Base-by-base conservation (phyloP, 2,797 vertebrate species). In the Enteromius anoplus region DNA sequence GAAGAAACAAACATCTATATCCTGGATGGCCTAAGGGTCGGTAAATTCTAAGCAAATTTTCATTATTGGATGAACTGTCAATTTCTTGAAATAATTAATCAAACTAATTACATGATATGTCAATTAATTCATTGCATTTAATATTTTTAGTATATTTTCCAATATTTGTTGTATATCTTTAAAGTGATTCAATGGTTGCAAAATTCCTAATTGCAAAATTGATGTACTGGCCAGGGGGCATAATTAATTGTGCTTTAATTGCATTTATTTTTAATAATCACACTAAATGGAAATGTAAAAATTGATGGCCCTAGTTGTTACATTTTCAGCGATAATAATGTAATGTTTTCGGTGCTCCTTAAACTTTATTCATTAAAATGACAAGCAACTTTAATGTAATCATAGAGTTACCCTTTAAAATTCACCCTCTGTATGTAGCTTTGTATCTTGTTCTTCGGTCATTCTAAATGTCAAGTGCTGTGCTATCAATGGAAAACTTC, bases 371-470 rank as follows among this genome's bases (percentile, higher is more conserved):
- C n/a, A n/a, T n/a, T n/a, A n/a, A n/a, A n/a, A n/a, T n/a, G n/a
- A n/a, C n/a, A n/a, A n/a, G n/a, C n/a, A n/a, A n/a, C n/a, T n/a
- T n/a, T n/a, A 66, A 51, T 26, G 58, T 81, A 37, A 65, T 73
- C 29, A 64, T 51, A 62, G n/a, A 78, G 79, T 62, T 64, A 72
- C 79, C 79, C 68, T 81, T 81, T 81, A 64, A 64, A 73, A 81
- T 72, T 29, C 49, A 60, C 66, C 78, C 65, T 66, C 42, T 62
- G 70, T 42, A 62, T 49, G 37, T 64, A 78, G 55, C 42, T 81
- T 78, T 55, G 60, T 60, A 37, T 64, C 40, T 75, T 75, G 60
- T 45, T 80, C 77, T 40, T 70, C 17, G 69, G 72, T 75, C 49
- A n/a, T 14, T 84, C n/a, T 72, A 77, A 86, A 80, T 60, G 77